phyloP scores from a whole-genome alignment of 2,113 vertebrate genomes.

The Nematolebias whitei region DNA sequence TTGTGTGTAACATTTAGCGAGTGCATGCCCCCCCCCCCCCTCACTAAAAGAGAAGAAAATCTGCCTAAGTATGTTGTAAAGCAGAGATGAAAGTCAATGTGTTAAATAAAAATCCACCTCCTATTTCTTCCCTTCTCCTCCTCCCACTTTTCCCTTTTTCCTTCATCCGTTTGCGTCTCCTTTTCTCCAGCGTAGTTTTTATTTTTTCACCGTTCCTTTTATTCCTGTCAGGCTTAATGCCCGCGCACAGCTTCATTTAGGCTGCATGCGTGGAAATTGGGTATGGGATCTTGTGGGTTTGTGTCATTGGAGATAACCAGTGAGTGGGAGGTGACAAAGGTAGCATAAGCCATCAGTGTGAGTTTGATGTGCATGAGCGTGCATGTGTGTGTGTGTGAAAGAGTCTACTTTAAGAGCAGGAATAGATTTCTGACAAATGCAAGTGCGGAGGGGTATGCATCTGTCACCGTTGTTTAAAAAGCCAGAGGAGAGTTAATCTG shows the following conservation, averaged over 20 bases:
- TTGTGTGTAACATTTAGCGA: slow-evolving; percentile 42
- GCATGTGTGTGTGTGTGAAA: slow-evolving; percentile 24
- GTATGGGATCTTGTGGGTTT: slow-evolving; percentile 76
- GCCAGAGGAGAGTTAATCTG: slow-evolving; percentile 69
- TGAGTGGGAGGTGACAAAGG: slow-evolving; percentile 80
- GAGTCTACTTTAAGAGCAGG: slow-evolving; percentile 71
- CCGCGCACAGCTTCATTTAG: slow-evolving; percentile 76
- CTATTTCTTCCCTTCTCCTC: slow-evolving; percentile 42
- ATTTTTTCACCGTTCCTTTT: slow-evolving; percentile 55
- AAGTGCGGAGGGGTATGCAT: slow-evolving; percentile 69
- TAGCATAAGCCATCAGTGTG: slow-evolving; percentile 69
- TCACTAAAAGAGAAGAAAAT: slow-evolving; percentile 35
- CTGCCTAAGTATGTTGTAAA: slow-evolving; percentile 67
- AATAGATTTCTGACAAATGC: slow-evolving; percentile 75
- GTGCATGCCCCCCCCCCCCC: slow-evolving; percentile 25
- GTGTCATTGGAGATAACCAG: slow-evolving; percentile 79
- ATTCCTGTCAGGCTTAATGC: slow-evolving; percentile 72
- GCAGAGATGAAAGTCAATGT: slow-evolving; percentile 66
- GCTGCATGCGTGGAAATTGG: slow-evolving; percentile 77
- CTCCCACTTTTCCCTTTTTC: slow-evolving; percentile 41
- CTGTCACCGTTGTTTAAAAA: slow-evolving; percentile 71
- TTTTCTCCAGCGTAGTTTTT: slow-evolving; percentile 44
- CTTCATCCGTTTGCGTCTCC: slow-evolving; percentile 54
- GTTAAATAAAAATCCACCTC: slow-evolving; percentile 70
- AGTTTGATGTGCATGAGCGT: slow-evolving; percentile 19